These are phyloP conservation scores for Bombus sibiricus DNA, from an alignment of 1,140 invertebrate genomes.

Conservation along the genomic window DNA sequence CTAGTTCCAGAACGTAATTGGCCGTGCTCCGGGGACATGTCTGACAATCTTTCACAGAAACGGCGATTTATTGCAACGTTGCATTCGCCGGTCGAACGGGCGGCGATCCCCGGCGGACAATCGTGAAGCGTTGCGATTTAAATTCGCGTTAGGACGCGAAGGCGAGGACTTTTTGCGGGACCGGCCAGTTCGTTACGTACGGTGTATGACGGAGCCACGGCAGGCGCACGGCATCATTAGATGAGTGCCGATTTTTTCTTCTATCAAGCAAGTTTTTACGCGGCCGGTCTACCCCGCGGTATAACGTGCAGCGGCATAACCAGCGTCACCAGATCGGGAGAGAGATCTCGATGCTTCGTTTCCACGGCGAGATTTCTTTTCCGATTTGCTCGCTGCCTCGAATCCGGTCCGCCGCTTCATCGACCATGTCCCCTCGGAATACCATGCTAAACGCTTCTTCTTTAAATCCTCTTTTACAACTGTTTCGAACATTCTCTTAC, in stretches of 20 bases:
- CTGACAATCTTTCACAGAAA: slow-evolving; percentile 10
- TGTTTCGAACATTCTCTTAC: background rate
- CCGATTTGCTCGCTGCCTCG: slow-evolving; percentile 12
- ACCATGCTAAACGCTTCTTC: background rate
- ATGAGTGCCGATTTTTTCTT: slow-evolving; percentile 37
- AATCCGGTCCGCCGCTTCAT: background rate
- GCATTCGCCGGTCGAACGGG: background rate
- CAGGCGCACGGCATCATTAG: slow-evolving; percentile 37
- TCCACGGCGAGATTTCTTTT: slow-evolving; percentile 36
- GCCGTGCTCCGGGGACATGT: slow-evolving; percentile 10
- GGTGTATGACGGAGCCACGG: slow-evolving; percentile 13
- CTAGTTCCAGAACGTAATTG: slow-evolving; percentile 7
- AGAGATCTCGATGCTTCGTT: slow-evolving; percentile 2
- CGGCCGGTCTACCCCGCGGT: slow-evolving; percentile 11
- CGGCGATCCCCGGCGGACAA: background rate
- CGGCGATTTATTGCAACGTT: slow-evolving; percentile 5
- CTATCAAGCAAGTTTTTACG: slow-evolving; percentile 41
- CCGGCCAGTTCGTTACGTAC: slow-evolving; percentile 24
- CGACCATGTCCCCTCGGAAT: background rate
- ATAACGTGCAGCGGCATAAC: slow-evolving; percentile 18
- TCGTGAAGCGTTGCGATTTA: slow-evolving; percentile 18
- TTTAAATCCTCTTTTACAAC: background rate
- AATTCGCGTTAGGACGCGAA: slow-evolving; percentile 29
- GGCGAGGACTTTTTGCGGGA: slow-evolving; percentile 10
- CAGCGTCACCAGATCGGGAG: slow-evolving; percentile 15